Percentiles rank a stretch among this genome's conserved stretches.
Evolutionary conservation across 2,888 invertebrate genomes (phyloP).

Genomic region (Acronicta alni): DNA sequence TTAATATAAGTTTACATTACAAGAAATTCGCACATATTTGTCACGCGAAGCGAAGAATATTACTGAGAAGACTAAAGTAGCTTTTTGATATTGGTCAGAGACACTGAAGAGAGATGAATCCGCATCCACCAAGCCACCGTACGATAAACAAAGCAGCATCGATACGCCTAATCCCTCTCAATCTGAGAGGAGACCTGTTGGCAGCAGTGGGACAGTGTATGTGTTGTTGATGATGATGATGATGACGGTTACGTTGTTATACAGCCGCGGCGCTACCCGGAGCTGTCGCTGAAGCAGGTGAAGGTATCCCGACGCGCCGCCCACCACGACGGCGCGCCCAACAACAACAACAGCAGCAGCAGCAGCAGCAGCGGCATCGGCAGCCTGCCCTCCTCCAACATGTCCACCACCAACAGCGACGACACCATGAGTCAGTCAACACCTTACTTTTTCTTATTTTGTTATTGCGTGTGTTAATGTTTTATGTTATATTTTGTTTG

Average conservation of each 20-base stretch:
- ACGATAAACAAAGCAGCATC: conserved; percentile 77
- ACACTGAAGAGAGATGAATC: conserved; percentile 86
- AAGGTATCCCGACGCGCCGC: conserved; percentile 90
- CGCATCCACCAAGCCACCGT: conserved; percentile 86
- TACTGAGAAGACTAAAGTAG: conserved; percentile 82
- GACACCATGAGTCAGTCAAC: conserved; percentile 77
- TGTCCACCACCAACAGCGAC: conserved; percentile 67
- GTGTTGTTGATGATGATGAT: too few species aligned
- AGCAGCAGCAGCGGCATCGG: too few species aligned
- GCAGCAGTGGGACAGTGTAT: too few species aligned
- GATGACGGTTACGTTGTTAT: conserved; percentile 22
- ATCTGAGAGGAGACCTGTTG: too few species aligned
- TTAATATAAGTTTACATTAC: conserved; percentile 85
- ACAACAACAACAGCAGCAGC: conserved; percentile 43
- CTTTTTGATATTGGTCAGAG: conserved; percentile 88
- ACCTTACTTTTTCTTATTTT: too few species aligned
- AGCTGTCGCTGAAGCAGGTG: conserved; percentile 95
- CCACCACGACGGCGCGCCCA: conserved; percentile 54
- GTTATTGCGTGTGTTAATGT: too few species aligned
- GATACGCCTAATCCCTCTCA: too few species aligned
- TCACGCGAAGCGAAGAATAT: conserved; percentile 88
- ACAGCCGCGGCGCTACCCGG: conserved; percentile 95
- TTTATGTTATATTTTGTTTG: too few species aligned
- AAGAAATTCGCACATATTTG: conserved; percentile 88
- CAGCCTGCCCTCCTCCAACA: conserved; percentile 61